These are phyloP conservation scores for Agapetus fuscipes DNA, from an alignment of 2,888 invertebrate genomes.

Conservation along the genomic window DNA sequence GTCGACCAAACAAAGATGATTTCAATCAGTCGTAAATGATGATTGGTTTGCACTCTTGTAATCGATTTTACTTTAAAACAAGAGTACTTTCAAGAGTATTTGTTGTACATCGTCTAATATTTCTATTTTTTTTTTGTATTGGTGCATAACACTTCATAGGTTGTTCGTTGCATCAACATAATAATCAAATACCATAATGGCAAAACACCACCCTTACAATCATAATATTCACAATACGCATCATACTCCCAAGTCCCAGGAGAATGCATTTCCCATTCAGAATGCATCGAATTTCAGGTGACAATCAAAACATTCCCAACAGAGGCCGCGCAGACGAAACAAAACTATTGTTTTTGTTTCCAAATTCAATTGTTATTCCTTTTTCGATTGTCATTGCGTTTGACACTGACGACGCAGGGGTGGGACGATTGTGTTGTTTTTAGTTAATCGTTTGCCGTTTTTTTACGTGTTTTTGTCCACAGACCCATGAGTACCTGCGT, in stretches of 20 bases:
- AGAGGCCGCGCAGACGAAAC: conserved; percentile 1
- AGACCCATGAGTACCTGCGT: too few species aligned
- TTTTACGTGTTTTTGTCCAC: too few species aligned
- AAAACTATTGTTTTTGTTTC: neutral
- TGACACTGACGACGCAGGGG: neutral
- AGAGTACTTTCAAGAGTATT: neutral
- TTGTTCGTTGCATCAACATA: too few species aligned
- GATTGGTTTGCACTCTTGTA: too few species aligned
- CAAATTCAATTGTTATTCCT: neutral
- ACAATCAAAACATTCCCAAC: conserved; percentile 7
- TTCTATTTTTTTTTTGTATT: neutral
- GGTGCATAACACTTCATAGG: too few species aligned
- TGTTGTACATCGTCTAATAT: neutral
- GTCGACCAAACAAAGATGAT: too few species aligned
- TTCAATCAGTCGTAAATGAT: too few species aligned
- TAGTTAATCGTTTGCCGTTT: neutral
- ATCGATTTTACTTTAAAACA: neutral
- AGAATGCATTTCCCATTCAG: conserved; percentile 11
- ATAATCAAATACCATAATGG: too few species aligned
- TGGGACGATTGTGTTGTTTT: neutral
- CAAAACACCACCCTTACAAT: too few species aligned
- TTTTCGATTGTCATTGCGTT: neutral
- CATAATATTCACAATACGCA: too few species aligned
- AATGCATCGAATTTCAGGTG: conserved; percentile 9
- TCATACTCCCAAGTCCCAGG: too few species aligned